Base-by-base conservation (phyloP, 1,140 invertebrate species). In the Wiebesia pumilae region DNA sequence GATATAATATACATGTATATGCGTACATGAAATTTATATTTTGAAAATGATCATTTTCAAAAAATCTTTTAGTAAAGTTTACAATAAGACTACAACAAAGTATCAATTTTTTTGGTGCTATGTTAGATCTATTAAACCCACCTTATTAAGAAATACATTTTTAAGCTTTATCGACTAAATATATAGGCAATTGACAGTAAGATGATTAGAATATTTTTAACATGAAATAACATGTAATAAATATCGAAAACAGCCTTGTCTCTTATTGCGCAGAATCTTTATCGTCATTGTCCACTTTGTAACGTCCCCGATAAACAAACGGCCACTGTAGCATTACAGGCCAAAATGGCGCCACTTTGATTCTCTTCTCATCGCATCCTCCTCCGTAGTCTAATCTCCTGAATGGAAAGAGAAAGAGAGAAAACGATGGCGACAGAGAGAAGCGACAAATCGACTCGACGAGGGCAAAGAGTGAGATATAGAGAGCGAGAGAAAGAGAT, bases 331-430 rank as follows among this genome's bases (percentile, higher is more conserved):
- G 33, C 47, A 51, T 84, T 65, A 71, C 51, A 19, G 24, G 83
- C 86, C 81, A 93, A 92, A 91, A 92, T 92, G 91, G 91, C 90
- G 90, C 35, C 27, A 30, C 62, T 67, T 79, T 85, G 10, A 80
- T 62, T 73, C 35, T 82, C 58, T n/a, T 38, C 40, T 47, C 51
- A 38, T 54, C 84, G 33, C 67, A 84, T 82, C 69, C 86, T 79
- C 87, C 88, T 90, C 87, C 86, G 81, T 88, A 90, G 89, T 91
- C 89, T 93, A 93, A 93, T 92, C 84, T 86, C 91, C 91, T 89
- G 89, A 90, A 93, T 91, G 90, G 91, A 88, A 90, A 87, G 90
- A 90, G 88, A 86, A 89, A 86, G 87, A 87, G 85, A 85, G 81
- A 47, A 21, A 27, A 62, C 81, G 84, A 81, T 10, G 81, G 51